Conservation (phyloP, 2,113 vertebrate species). For the Pipra filicauda region DNA sequence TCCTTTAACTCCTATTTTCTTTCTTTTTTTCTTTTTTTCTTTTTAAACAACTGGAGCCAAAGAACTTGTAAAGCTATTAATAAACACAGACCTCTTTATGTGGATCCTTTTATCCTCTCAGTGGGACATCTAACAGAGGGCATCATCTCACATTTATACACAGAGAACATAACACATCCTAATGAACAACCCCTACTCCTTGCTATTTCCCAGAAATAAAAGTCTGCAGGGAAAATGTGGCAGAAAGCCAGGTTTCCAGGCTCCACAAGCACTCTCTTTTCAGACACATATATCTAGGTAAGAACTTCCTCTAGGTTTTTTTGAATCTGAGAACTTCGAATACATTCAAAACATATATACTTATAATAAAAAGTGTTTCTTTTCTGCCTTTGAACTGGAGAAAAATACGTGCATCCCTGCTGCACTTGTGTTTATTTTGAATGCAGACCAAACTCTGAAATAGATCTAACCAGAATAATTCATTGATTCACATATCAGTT, state of each 20-base stretch:
- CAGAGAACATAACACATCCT: background rate
- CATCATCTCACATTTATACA: background rate
- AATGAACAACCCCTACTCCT: background rate
- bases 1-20: background rate
- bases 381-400: background rate
- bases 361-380: background rate
- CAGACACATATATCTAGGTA: background rate
- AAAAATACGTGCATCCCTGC: background rate
- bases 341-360: background rate
- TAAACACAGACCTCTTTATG: slow-evolving; percentile 17
- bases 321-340: background rate
- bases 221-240: background rate
- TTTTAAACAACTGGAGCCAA: background rate
- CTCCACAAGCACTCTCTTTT: background rate
- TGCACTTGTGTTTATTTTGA: background rate
- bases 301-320: background rate
- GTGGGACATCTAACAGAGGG: slow-evolving; percentile 9
- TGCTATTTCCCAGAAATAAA: slow-evolving; percentile 20
- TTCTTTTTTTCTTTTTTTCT: background rate
- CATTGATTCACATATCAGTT: background rate
- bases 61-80: slow-evolving; percentile 18
- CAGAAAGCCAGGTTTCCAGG: background rate
- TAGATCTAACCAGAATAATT: background rate
- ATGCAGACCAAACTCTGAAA: background rate
- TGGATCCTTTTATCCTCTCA: slow-evolving; percentile 22